These are phyloP conservation scores for Leptobrachium leishanense DNA, from an alignment of 2,113 vertebrate genomes.

Conservation along the genomic window DNA sequence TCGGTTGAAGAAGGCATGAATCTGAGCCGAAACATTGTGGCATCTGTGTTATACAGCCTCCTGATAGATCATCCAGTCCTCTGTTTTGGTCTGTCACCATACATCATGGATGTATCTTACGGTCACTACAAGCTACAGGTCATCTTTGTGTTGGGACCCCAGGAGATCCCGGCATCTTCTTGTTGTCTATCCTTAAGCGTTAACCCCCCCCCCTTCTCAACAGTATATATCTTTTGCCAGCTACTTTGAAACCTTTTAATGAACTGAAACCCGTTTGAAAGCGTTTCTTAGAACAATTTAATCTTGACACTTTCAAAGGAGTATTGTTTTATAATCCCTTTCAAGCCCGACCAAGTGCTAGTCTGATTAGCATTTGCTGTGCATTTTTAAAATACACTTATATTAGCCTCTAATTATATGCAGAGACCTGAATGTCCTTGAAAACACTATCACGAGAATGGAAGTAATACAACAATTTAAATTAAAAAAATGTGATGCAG, in stretches of 20 bases:
- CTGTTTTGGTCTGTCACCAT: no score
- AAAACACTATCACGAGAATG: conserved; percentile 31
- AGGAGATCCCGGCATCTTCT: not conserved
- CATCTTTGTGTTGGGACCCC: not conserved
- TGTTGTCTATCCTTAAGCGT: not conserved
- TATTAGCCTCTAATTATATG: conserved; percentile 46
- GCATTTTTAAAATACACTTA: conserved; percentile 28
- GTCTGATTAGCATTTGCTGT: conserved; percentile 33
- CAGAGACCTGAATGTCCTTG: conserved; percentile 46
- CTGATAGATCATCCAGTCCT: no score
- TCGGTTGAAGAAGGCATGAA: no score
- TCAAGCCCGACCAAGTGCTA: conserved; percentile 28
- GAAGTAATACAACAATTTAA: conserved; percentile 45
- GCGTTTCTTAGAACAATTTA: conserved; percentile 6
- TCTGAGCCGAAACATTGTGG: no score
- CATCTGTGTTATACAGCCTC: no score
- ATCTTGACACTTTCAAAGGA: conserved; percentile 27
- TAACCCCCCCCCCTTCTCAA: not conserved
- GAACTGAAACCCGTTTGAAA: conserved; percentile 27
- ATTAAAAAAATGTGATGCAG: conserved; percentile 43
- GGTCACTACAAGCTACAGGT: no score
- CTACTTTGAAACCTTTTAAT: conserved; percentile 18
- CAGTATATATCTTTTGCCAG: not conserved
- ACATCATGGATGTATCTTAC: no score
- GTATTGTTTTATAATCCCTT: conserved; percentile 44